Evolutionary conservation across 2,113 vertebrate species (phyloP), one percentile per base, ranked within the genome.

Genomic region (Corynorhinus townsendii): DNA sequence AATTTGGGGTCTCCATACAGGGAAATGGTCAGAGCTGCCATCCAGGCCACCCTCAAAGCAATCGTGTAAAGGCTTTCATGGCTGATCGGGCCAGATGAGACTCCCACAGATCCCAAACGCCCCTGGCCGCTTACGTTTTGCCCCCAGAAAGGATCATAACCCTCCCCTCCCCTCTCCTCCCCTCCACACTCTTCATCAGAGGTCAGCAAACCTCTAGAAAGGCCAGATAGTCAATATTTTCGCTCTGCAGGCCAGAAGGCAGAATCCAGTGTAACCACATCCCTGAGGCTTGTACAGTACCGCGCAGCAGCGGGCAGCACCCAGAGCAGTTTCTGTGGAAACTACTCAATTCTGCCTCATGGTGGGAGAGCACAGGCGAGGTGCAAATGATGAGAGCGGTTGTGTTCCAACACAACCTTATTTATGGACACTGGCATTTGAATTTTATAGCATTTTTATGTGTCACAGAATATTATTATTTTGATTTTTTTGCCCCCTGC

Each of bases 361-460:
- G 1, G 7, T 15, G 15, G 33, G 59, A 73, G 43, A 66, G 90
- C 76, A 7, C 8, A 73, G 82, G 56, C n/a, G 0, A 0, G n/a
- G 86, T 91, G 79, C 11, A 86, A 86, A 89, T 82, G 69, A 17
- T 1, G 33, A 30, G 80, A n/a, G 54, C 12, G 75, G 38, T 64
- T 52, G 19, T 56, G 14, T 68, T 77, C 91, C 85, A 88, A 7
- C 35, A 10, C 83, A 85, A 71, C 85, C 66, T 76, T 72, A 94
- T 88, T 81, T 85, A 93, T 10, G 93, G 95, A 88, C 76, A 30
- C 59, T 72, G 82, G 77, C 88, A 90, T 92, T 77, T 76, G 91
- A 91, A 90, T 84, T 92, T 90, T 35, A 81, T 49, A 69, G 79
- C 59, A 47, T 77, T 85, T 80, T 71, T 87, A 35, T 80, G 88